A percentile compares a stretch with the other conserved stretches of the same genome.
phyloP scores from a whole-genome alignment of 1,140 invertebrate species.

The Propsilocerus akamusi region DNA sequence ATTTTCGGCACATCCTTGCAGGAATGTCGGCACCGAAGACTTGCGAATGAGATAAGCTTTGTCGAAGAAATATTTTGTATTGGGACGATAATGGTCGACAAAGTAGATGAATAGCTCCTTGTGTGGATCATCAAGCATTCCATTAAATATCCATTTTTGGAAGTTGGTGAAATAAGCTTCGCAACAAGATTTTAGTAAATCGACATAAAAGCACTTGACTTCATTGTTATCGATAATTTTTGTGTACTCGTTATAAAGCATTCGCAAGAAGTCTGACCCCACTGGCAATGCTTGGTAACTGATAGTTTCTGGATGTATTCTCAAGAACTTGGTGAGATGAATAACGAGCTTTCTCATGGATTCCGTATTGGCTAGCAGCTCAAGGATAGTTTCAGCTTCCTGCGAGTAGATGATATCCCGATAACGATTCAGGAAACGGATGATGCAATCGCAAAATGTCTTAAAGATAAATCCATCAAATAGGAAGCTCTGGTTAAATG shows the following conservation, averaged over 20 bases:
- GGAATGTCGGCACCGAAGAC: constrained; percentile 15
- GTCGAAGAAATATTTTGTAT: constrained; percentile 20
- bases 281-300: constrained; percentile 1
- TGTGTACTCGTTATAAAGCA: constrained; percentile 14
- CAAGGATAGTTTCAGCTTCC: constrained; percentile 6
- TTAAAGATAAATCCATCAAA: constrained; percentile 12
- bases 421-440: constrained; percentile 4
- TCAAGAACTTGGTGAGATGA: constrained; percentile 8
- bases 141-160: constrained; percentile 17
- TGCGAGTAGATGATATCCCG: constrained; percentile 6
- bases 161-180: constrained; percentile 16
- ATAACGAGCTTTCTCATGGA: constrained; percentile 8
- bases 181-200: constrained; percentile 15
- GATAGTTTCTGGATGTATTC: constrained; percentile 8
- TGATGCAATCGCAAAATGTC: constrained; percentile 8
- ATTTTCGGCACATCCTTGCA: constrained; percentile 14
- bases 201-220: constrained; percentile 14
- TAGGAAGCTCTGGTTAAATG: constrained; percentile 6
- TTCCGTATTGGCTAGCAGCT: constrained; percentile 10
- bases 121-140: constrained; percentile 14
- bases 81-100: constrained; percentile 10
- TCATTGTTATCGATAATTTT: constrained; percentile 11
- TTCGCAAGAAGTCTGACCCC: constrained; percentile 14
- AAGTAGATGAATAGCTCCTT: constrained; percentile 18
- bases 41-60: constrained; percentile 13